Conservation (phyloP, 2,888 invertebrate genomes). For the Chloroclysta siterata region DNA sequence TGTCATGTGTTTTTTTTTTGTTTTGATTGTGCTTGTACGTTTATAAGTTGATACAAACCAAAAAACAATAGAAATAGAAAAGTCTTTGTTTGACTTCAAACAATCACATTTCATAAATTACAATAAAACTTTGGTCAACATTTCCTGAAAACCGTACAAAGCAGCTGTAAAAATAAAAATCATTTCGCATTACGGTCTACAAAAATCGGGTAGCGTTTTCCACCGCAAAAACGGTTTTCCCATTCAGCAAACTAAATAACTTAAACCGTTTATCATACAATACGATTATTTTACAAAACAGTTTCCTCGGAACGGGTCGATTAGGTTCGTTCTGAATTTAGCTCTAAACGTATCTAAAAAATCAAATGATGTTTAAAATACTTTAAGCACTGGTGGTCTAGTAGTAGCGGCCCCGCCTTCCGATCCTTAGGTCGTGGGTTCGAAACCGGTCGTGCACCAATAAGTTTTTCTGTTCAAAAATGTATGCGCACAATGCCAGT, state of each 20-base stretch:
- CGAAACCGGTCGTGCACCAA: too few species aligned
- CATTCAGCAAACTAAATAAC: slow-evolving; percentile 44
- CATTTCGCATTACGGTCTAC: slow-evolving; percentile 36
- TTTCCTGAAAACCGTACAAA: slow-evolving; percentile 19
- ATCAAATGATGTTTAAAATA: neutral
- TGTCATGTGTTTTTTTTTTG: too few species aligned
- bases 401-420: too few species aligned
- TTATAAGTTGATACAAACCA: too few species aligned
- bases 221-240: slow-evolving; percentile 36
- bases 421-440: too few species aligned
- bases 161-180: slow-evolving; percentile 19
- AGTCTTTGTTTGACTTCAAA: neutral
- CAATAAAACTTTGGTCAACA: slow-evolving; percentile 9
- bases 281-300: slow-evolving; percentile 63
- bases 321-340: slow-evolving; percentile 16
- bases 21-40: too few species aligned
- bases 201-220: slow-evolving; percentile 44
- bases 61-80: neutral
- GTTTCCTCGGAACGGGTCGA: slow-evolving; percentile 47
- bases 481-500: too few species aligned
- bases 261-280: slow-evolving; percentile 59
- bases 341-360: slow-evolving; percentile 1
- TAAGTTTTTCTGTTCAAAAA: too few species aligned
- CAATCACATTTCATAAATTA: neutral
- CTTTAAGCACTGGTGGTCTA: too few species aligned